These are phyloP conservation scores for Atherinomorus stipes DNA, from an alignment of 2,113 vertebrate genomes.

Conservation along the genomic window DNA sequence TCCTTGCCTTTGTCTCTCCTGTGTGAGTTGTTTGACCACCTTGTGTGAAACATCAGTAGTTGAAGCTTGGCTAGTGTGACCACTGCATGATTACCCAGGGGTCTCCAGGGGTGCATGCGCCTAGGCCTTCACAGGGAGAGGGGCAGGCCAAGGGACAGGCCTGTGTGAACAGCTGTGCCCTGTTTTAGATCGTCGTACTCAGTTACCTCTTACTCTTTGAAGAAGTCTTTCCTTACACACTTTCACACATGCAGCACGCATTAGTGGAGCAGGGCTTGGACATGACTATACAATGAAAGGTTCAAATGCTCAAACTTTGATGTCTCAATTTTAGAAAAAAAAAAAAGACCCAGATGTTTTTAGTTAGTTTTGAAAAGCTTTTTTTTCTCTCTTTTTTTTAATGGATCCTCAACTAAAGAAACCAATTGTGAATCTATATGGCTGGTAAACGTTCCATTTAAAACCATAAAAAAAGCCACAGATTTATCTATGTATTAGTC, in stretches of 20 bases:
- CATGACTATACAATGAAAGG: slow-evolving; percentile 53
- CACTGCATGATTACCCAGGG: slow-evolving; percentile 71
- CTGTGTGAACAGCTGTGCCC: slow-evolving; percentile 83
- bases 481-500: slow-evolving; percentile 32
- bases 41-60: slow-evolving; percentile 62
- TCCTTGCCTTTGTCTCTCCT: slow-evolving; percentile 18
- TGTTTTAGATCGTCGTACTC: slow-evolving; percentile 80
- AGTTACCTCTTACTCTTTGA: slow-evolving; percentile 80
- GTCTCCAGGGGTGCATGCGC: slow-evolving; percentile 72
- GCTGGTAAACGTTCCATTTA: slow-evolving; percentile 33
- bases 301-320: slow-evolving; percentile 63
- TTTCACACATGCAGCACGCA: slow-evolving; percentile 77
- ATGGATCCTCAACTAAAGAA: slow-evolving; percentile 12
- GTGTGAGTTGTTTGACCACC: slow-evolving; percentile 47
- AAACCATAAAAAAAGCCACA: slow-evolving; percentile 22
- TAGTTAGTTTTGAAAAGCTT: slow-evolving; percentile 26
- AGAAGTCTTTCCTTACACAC: slow-evolving; percentile 79
- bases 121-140: slow-evolving; percentile 64
- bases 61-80: slow-evolving; percentile 67
- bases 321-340: slow-evolving; percentile 55
- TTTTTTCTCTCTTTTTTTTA: slow-evolving; percentile 33
- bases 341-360: slow-evolving; percentile 43
- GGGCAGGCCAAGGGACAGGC: slow-evolving; percentile 63
- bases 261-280: slow-evolving; percentile 60
- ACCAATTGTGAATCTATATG: slow-evolving; percentile 22